Percentiles rank a stretch among this genome's conserved stretches.
phyloP scores from a whole-genome alignment of 2,113 vertebrate species.

The Desmodus rotundus region DNA sequence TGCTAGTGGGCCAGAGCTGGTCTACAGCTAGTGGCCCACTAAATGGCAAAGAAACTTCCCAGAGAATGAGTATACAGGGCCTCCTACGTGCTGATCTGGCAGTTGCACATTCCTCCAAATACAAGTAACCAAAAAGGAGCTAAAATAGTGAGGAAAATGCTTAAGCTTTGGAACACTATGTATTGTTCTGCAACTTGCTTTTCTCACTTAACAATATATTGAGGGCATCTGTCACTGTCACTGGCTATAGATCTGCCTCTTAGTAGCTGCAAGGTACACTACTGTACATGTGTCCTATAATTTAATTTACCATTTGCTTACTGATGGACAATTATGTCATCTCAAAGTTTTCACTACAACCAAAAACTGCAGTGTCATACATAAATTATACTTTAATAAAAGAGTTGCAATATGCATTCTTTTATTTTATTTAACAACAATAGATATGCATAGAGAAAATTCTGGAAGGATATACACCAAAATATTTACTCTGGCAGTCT shows the following conservation, averaged over 20 bases:
- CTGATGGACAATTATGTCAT: not conserved
- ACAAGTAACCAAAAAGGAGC: not conserved
- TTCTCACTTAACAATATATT: not conserved
- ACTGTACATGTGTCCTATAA: not conserved
- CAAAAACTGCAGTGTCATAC: not conserved
- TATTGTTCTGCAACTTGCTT: not conserved
- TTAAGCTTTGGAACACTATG: not conserved
- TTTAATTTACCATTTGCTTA: not conserved
- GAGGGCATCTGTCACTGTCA: not conserved
- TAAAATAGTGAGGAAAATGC: not conserved
- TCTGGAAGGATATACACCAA: not conserved
- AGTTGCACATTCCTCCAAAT: not conserved
- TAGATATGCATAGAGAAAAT: not conserved
- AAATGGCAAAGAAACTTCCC: not conserved
- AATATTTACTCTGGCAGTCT: conserved; percentile 33
- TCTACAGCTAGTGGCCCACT: not conserved
- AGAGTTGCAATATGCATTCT: not conserved
- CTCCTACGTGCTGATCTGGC: not conserved
- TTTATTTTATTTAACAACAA: conserved; percentile 2
- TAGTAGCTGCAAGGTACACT: not conserved
- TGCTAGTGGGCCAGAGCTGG: not conserved
- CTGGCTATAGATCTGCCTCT: not conserved
- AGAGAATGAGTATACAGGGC: not conserved
- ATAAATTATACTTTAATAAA: not conserved
- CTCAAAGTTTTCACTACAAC: not conserved